These are phyloP conservation scores for Xestobium rufovillosum DNA, from an alignment of 2,888 invertebrate genomes.

Conservation along the genomic window DNA sequence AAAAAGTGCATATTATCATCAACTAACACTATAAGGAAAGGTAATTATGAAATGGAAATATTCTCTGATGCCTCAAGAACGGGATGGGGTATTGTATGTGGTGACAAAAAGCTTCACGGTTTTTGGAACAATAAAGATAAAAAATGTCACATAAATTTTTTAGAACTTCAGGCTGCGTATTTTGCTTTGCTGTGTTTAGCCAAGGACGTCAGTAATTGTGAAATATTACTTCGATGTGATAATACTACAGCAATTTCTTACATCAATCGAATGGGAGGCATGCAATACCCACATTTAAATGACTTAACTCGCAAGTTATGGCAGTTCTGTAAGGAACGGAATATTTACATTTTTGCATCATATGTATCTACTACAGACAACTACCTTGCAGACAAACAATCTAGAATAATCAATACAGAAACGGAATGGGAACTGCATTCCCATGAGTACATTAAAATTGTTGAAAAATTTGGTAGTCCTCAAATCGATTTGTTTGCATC, in stretches of 20 bases:
- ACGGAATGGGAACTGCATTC: conserved; percentile 12
- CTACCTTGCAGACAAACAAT: conserved; percentile 18
- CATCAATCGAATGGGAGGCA: conserved; percentile 5
- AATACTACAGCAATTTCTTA: conserved; percentile 4
- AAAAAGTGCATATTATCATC: neutral
- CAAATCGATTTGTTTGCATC: conserved; percentile 24
- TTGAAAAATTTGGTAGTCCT: conserved; percentile 8
- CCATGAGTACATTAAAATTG: conserved; percentile 8
- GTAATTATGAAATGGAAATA: conserved; percentile 19
- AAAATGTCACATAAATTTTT: conserved; percentile 14
- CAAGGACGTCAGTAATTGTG: conserved; percentile 1
- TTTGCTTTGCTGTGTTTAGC: conserved; percentile 3
- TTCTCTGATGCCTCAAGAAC: conserved; percentile 20
- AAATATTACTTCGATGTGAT: conserved; percentile 1
- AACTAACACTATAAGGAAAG: conserved; percentile 5
- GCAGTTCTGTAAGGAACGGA: neutral
- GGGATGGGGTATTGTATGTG: conserved; percentile 21
- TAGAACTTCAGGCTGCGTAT: conserved; percentile 7
- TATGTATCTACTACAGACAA: conserved; percentile 30
- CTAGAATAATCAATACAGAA: conserved; percentile 14
- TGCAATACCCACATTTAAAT: conserved; percentile 3
- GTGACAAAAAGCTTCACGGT: conserved; percentile 12
- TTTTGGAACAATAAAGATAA: conserved; percentile 19
- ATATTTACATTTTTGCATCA: conserved; percentile 27
- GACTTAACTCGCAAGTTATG: neutral